These are phyloP conservation scores for Esox niger DNA, from an alignment of 2,113 vertebrate genomes.

Conservation along the genomic window DNA sequence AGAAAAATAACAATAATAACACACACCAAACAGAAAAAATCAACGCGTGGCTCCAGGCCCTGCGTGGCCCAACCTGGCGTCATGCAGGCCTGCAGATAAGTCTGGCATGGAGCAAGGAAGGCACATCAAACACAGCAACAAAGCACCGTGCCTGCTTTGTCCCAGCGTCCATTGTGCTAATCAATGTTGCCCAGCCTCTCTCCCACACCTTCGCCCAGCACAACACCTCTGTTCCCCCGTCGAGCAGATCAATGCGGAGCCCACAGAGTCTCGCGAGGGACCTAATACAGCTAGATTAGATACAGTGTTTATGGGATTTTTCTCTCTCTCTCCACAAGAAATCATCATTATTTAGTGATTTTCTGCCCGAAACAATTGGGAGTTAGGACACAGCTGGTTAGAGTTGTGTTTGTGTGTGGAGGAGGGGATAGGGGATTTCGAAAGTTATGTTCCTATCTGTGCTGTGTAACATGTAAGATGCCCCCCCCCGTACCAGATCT, in stretches of 20 bases:
- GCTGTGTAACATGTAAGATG: neutral
- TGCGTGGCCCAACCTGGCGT: neutral
- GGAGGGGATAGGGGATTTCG: no score
- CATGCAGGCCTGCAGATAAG: conserved; percentile 7
- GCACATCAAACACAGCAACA: conserved; percentile 4
- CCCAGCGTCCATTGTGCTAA: conserved; percentile 2
- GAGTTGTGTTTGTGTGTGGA: neutral
- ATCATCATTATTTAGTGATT: conserved; percentile 10
- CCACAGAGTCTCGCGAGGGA: neutral
- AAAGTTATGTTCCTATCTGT: neutral
- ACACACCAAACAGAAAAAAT: neutral
- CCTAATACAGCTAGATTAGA: neutral
- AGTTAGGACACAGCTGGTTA: conserved; percentile 8
- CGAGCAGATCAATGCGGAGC: conserved; percentile 1
- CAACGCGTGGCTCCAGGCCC: neutral
- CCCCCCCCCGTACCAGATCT: no score
- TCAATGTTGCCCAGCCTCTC: neutral
- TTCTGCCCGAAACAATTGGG: neutral
- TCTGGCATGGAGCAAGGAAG: neutral
- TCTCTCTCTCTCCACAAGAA: neutral
- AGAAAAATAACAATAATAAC: neutral
- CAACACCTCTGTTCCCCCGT: neutral
- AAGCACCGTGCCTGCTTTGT: conserved; percentile 2
- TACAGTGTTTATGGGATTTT: neutral
- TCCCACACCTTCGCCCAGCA: neutral